Evolutionary conservation across 2,888 invertebrate species (phyloP).

Genomic region (Philereme vetulata): DNA sequence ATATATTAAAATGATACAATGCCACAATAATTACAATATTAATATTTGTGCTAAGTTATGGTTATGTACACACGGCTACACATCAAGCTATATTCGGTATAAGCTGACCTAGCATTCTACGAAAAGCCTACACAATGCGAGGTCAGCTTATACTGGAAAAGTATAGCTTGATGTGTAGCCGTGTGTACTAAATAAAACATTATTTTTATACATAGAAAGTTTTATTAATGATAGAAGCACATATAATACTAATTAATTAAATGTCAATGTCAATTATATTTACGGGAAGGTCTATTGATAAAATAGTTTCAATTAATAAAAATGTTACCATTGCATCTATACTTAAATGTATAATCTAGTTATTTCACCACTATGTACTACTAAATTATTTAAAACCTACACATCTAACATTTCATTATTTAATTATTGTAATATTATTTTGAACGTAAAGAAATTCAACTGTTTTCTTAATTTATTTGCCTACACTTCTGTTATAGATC

Average conservation of each 20-base stretch:
- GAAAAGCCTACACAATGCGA: too few relatives aligned
- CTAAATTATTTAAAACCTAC: conserved; percentile 13
- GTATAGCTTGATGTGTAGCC: neutral
- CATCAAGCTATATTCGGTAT: too few relatives aligned
- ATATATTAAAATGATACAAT: too few relatives aligned
- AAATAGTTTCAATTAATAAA: conserved; percentile 32
- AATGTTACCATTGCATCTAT: conserved; percentile 30
- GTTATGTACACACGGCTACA: too few relatives aligned
- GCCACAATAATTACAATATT: too few relatives aligned
- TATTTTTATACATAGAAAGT: conserved; percentile 21
- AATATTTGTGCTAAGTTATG: too few relatives aligned
- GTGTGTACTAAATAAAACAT: conserved; percentile 22
- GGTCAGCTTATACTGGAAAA: too few relatives aligned
- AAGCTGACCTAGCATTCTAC: too few relatives aligned
- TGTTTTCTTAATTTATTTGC: neutral
- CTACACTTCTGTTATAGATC: neutral
- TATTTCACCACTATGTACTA: conserved; percentile 7
- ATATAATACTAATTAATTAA: conserved; percentile 39
- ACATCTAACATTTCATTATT: conserved; percentile 27
- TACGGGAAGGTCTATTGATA: conserved; percentile 37
- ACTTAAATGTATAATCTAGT: conserved; percentile 24
- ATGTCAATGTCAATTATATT: conserved; percentile 45
- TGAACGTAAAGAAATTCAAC: conserved; percentile 10
- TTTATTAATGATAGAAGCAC: conserved; percentile 35
- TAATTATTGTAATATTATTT: conserved; percentile 22